Conservation (phyloP, 2,113 vertebrate species). For the Brachypteracias leptosomus region DNA sequence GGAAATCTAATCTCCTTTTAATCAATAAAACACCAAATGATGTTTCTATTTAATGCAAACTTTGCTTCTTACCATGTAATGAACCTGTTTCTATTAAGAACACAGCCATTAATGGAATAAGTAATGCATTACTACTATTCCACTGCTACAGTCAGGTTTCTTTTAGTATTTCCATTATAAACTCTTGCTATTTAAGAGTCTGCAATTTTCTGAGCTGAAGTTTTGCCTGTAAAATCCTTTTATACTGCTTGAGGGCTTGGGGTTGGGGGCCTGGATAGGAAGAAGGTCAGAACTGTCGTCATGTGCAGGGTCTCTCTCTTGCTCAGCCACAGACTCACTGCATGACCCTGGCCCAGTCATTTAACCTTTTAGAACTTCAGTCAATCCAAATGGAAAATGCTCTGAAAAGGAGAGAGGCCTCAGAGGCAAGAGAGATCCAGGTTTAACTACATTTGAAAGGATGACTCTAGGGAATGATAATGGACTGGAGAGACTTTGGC, state of each 20-base stretch:
- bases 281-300: neutral
- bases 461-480: conserved; percentile 40
- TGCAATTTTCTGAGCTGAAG: conserved; percentile 11
- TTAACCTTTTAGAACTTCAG: conserved; percentile 6
- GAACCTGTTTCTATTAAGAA: conserved; percentile 73
- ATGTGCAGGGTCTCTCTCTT: neutral
- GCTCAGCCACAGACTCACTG: neutral
- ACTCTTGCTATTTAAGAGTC: conserved; percentile 20
- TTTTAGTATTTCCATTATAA: conserved; percentile 53
- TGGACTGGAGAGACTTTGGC: conserved; percentile 20
- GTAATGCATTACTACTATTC: conserved; percentile 56
- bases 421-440: neutral
- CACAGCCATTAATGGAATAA: conserved; percentile 66
- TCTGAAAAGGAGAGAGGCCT: neutral
- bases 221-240: conserved; percentile 44
- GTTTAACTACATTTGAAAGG: conserved; percentile 36
- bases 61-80: conserved; percentile 71
- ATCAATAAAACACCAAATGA: conserved; percentile 75
- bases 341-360: neutral
- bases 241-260: neutral
- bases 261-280: neutral
- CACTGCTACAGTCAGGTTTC: conserved; percentile 36
- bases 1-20: conserved; percentile 75
- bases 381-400: neutral
- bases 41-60: conserved; percentile 76